These are phyloP conservation scores for Sesamia inferens DNA, from an alignment of 2,888 invertebrate species.

Conservation along the genomic window DNA sequence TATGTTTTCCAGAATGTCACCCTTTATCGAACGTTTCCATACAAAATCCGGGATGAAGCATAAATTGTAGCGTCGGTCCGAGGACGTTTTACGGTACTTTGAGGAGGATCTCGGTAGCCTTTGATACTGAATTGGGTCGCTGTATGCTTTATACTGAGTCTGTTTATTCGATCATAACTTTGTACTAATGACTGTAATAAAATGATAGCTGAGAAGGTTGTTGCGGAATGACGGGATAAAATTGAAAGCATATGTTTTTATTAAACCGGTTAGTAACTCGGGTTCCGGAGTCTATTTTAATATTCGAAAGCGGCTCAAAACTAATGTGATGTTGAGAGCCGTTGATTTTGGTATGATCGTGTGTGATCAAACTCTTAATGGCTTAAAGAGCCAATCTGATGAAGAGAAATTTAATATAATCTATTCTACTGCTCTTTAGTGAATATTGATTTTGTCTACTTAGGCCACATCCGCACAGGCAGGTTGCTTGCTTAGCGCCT, in stretches of 20 bases:
- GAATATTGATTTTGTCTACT: not conserved
- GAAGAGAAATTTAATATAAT: not conserved
- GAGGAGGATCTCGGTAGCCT: slow-evolving; percentile 66
- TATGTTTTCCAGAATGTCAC: slow-evolving; percentile 71
- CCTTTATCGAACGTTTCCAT: slow-evolving; percentile 73
- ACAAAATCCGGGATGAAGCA: slow-evolving; percentile 72
- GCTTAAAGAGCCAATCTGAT: not conserved
- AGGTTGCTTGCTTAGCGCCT: too few relatives aligned
- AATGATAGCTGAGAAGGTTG: not conserved
- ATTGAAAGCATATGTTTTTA: not conserved
- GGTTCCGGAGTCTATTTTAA: not conserved
- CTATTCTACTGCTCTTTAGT: not conserved
- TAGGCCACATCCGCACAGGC: not conserved
- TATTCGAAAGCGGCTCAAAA: not conserved
- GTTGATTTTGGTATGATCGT: not conserved
- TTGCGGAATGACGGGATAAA: not conserved
- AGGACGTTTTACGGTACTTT: slow-evolving; percentile 74
- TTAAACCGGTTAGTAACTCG: not conserved
- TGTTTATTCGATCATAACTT: slow-evolving; percentile 52
- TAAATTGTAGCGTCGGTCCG: slow-evolving; percentile 74
- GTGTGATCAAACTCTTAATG: not conserved
- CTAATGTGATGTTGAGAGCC: not conserved
- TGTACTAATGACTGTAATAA: slow-evolving; percentile 1
- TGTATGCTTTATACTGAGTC: slow-evolving; percentile 57
- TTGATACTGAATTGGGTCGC: slow-evolving; percentile 49